phyloP scores from a whole-genome alignment of 2,888 invertebrate species.

The Scaptomyza flava region DNA sequence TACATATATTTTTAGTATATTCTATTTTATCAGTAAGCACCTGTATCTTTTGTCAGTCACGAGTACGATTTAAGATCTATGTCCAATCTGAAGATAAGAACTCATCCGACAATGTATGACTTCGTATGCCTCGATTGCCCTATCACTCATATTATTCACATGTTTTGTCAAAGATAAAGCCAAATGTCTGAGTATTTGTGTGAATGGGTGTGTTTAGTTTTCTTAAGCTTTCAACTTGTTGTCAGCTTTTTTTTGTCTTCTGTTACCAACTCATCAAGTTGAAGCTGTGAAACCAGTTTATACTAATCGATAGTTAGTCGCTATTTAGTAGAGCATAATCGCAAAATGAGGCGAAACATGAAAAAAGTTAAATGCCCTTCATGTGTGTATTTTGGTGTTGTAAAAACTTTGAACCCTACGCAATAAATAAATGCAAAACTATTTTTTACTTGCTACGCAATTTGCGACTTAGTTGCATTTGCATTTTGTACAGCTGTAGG shows the following conservation, averaged over 20 bases:
- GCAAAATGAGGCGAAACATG: background rate
- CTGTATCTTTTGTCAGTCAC: slow-evolving; percentile 32
- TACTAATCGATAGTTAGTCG: slow-evolving; percentile 5
- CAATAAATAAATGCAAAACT: slow-evolving; percentile 54
- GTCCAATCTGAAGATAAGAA: slow-evolving; percentile 51
- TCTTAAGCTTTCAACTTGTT: slow-evolving; percentile 24
- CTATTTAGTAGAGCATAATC: slow-evolving; percentile 33
- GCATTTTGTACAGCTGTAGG: slow-evolving; percentile 68
- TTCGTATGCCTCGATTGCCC: slow-evolving; percentile 45
- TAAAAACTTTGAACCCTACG: slow-evolving; percentile 29
- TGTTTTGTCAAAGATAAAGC: slow-evolving; percentile 52
- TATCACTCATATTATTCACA: slow-evolving; percentile 39
- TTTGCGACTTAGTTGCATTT: slow-evolving; percentile 49
- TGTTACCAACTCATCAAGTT: slow-evolving; percentile 21
- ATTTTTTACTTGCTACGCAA: slow-evolving; percentile 66
- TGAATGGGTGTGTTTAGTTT: slow-evolving; percentile 10
- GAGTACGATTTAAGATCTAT: slow-evolving; percentile 47
- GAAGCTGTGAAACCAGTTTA: slow-evolving; percentile 63
- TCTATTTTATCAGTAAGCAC: slow-evolving; percentile 35
- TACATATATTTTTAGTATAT: background rate
- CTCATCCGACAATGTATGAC: slow-evolving; percentile 45
- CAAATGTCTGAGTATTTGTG: slow-evolving; percentile 5
- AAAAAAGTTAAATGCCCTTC: slow-evolving; percentile 56
- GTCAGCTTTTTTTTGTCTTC: slow-evolving; percentile 27
- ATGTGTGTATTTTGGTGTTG: slow-evolving; percentile 28